These are phyloP conservation scores for Tipula helvola DNA, from an alignment of 2,888 invertebrate species.

Conservation along the genomic window DNA sequence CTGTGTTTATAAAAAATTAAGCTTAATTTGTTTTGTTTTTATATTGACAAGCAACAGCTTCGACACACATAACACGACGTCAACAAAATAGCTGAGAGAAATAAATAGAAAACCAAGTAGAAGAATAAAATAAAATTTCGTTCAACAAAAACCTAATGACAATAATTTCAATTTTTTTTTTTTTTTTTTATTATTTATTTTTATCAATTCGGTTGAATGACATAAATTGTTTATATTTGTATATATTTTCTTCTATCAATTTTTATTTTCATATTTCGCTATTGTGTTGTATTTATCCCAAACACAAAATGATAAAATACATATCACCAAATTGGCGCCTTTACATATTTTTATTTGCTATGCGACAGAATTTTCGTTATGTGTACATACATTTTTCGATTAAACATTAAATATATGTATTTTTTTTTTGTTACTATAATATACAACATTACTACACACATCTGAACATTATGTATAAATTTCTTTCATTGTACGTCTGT, in stretches of 20 bases:
- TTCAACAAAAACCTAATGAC: background rate
- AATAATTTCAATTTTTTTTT: background rate
- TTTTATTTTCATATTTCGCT: background rate
- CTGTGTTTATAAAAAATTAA: background rate
- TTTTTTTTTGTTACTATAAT: too few relatives aligned
- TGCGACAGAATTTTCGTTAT: background rate
- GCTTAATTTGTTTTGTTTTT: background rate
- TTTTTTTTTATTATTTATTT: background rate
- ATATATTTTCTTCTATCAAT: background rate
- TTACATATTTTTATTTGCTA: background rate
- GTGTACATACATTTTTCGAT: background rate
- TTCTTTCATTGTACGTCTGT: background rate
- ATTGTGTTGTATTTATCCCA: background rate
- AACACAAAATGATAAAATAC: background rate
- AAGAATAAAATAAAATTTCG: background rate
- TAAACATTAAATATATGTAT: background rate
- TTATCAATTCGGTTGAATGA: background rate
- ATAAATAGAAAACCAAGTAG: background rate
- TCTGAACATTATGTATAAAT: background rate
- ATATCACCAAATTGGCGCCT: slow-evolving; percentile 4
- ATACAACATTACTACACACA: too few relatives aligned
- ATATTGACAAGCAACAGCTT: background rate
- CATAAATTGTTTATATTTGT: background rate
- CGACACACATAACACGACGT: background rate
- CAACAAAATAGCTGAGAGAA: background rate